Conservation (phyloP, 2,888 invertebrate species). For the Acheta domesticus region DNA sequence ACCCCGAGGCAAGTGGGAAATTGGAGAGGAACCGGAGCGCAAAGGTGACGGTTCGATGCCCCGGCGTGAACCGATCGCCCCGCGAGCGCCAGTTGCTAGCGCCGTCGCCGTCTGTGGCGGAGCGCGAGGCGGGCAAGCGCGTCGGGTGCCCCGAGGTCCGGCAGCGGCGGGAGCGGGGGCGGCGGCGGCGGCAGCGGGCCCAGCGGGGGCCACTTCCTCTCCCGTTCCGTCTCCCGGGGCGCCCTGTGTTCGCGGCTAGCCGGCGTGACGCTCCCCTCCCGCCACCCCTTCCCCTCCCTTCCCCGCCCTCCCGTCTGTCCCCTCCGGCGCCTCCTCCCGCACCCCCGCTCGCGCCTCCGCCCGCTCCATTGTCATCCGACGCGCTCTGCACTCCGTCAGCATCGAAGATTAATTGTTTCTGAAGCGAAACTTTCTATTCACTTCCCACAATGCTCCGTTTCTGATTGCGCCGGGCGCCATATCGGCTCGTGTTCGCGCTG, state of each 20-base stretch:
- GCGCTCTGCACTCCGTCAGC: background rate
- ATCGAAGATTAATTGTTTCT: background rate
- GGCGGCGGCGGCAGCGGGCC: background rate
- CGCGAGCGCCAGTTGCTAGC: background rate
- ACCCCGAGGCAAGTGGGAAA: too few species aligned
- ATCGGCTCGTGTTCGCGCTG: too few species aligned
- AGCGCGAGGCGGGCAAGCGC: background rate
- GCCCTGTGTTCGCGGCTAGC: background rate
- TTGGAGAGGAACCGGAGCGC: too few species aligned
- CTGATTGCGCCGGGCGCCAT: background rate
- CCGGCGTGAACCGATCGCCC: background rate
- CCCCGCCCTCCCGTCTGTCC: too few species aligned
- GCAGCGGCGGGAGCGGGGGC: background rate
- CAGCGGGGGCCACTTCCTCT: background rate
- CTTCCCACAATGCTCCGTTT: background rate
- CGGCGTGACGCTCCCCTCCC: background rate
- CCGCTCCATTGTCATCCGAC: slow-evolving; percentile 4
- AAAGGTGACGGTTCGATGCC: too few species aligned
- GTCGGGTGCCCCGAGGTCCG: background rate
- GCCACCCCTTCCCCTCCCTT: too few species aligned
- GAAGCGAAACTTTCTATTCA: background rate
- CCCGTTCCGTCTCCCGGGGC: background rate
- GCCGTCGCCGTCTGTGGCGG: background rate
- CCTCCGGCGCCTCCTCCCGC: too few species aligned
- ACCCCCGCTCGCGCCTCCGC: too few species aligned